Evolutionary conservation across 1,140 invertebrate species (phyloP), one percentile per base, ranked within the genome.

Genomic region (Goniozus legneri): DNA sequence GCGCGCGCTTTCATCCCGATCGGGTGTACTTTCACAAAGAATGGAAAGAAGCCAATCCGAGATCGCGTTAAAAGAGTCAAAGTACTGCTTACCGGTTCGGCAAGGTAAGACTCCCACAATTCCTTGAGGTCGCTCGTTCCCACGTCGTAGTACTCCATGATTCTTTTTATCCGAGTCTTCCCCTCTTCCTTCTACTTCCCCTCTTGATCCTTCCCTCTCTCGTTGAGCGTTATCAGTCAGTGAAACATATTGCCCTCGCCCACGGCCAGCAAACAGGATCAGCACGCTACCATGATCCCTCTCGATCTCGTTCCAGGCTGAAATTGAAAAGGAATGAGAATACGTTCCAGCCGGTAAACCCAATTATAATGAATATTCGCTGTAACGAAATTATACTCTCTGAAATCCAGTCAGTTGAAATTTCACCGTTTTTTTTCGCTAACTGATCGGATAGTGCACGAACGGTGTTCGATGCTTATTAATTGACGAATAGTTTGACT

Each of bases 71-170:
- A 20, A 2, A 35, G 10, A 34, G 15, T 10, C 7, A 7, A 1
- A 8, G 20, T 16, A 35, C 56, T 49, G 16, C 48, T 59, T 73
- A 87, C 84, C 82, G 84, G 81, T 69, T 87, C 84, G 21, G 61
- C 48, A 60, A 87, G 80, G 76, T 87, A 86, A 60, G 83, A 81
- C 64, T 87, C 85, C 85, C 85, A 88, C 60, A 87, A 76, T 67
- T 87, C 85, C 72, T 82, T 84, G 60, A 87, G 78, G 73, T 87
- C 85, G 60, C 82, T 79, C 44, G 77, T 79, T 46, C 70, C 76
- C 67, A 82, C 81, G 75, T 85, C 84, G 74, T 82, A 85, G 68
- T 82, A 84, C 54, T 79, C 79, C 78, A 85, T 84, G 79, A 82
- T 84, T 31, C 44, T 50, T 50, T 13, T 35, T 43, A 58, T 41